Conservation (phyloP, 2,113 vertebrate species). For the Brienomyrus longianalis region DNA sequence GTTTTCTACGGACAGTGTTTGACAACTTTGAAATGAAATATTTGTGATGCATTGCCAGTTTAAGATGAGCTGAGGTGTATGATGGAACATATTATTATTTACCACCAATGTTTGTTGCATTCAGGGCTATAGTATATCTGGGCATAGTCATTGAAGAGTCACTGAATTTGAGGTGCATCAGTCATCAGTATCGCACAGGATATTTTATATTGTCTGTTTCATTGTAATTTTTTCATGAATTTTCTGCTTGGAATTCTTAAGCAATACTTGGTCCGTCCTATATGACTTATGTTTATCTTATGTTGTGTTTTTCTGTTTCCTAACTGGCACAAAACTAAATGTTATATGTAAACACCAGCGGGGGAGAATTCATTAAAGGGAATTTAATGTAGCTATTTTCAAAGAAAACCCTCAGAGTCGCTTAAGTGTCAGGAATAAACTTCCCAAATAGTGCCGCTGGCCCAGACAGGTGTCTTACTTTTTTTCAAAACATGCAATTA, state of each 20-base stretch:
- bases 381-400: too few relatives aligned
- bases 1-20: too few relatives aligned
- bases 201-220: background rate
- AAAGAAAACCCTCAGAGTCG: background rate
- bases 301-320: background rate
- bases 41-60: too few relatives aligned
- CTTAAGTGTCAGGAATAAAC: background rate
- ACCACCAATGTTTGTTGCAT: background rate
- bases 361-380: background rate
- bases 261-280: background rate
- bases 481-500: background rate
- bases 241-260: background rate
- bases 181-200: background rate
- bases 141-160: background rate
- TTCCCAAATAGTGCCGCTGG: background rate
- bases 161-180: background rate
- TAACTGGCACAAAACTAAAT: background rate
- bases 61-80: too few relatives aligned
- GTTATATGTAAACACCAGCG: background rate
- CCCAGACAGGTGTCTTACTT: background rate
- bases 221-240: background rate
- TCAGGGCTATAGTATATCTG: background rate
- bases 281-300: background rate
- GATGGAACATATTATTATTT: background rate
- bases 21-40: too few relatives aligned